These are phyloP conservation scores for Centruroides vittatus DNA, from an alignment of 1,140 invertebrate species.

Conservation along the genomic window DNA sequence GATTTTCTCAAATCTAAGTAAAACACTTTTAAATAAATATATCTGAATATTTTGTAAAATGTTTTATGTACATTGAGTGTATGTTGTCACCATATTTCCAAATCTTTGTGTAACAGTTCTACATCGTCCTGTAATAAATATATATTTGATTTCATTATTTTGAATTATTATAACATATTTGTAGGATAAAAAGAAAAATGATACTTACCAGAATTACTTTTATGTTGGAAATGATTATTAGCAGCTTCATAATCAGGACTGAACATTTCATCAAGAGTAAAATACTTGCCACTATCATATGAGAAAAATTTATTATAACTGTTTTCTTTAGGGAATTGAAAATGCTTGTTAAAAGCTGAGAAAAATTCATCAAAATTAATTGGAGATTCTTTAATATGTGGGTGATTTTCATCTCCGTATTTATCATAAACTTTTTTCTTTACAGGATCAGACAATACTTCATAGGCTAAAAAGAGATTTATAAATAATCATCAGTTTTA, in stretches of 20 bases:
- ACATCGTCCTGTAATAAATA: constrained; percentile 12
- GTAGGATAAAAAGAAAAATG: no score
- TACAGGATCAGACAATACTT: no score
- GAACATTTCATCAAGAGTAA: constrained; percentile 4
- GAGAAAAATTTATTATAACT: background rate
- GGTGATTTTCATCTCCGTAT: constrained; percentile 1
- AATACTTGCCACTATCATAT: constrained; percentile 10
- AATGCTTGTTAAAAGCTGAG: constrained; percentile 17
- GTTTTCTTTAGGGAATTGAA: background rate
- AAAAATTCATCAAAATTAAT: constrained; percentile 23
- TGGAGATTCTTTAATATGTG: constrained; percentile 14
- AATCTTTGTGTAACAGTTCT: constrained; percentile 27
- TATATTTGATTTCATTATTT: no score
- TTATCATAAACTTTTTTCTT: background rate
- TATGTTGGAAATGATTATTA: no score
- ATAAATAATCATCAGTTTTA: no score
- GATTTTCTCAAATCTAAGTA: no score
- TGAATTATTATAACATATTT: no score
- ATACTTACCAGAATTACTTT: no score
- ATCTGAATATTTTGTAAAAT: no score
- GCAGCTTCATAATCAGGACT: background rate
- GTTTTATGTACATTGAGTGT: constrained; percentile 24
- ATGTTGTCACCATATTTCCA: constrained; percentile 29
- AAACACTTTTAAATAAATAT: no score
- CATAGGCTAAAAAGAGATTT: no score